Base-by-base conservation (phyloP, 1,140 invertebrate genomes). In the Tetragonula clypearis region DNA sequence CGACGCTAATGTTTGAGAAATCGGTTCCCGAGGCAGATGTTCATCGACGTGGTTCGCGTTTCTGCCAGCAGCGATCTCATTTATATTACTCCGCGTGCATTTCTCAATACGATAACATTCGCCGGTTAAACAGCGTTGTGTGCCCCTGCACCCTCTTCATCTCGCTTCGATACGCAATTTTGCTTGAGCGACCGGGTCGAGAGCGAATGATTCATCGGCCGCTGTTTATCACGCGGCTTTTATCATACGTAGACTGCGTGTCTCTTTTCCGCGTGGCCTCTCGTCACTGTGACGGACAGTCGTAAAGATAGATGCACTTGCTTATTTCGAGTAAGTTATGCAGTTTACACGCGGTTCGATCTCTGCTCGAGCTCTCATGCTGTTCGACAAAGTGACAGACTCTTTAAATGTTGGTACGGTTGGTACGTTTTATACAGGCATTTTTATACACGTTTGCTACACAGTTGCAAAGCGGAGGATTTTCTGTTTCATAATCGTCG, bases 21-120 rank as follows among this genome's bases (percentile, higher is more conserved):
- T 71, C 66, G 78, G 14, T 71, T 71, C n/a, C 35, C 30, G 21
- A 55, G 55, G 55, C 77, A 58, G 35, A 78, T 78, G 71, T 72
- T 62, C 30, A 30, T 30, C 41, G 41, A 41, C 41, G 60, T 66
- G n/a, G 76, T 53, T 66, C 23, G 60, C 15, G 41, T 49, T 8
- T n/a, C 41, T 23, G 65, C 77, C 62, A 56, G 1, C 6, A 26
- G 49, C 68, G 19, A 49, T 60, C 55, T 21, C 66, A 72, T 80
- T 72, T 72, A 72, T 72, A 72, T 80, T 60, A 55, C 41, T 26
- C 80, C 55, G 21, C n/a, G 41, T 49, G 69, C 30, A n/a, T 74
- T 74, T 82, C 80, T 75, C 80, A 35, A 35, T 30, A 30, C 49
- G 80, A 82, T 82, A 74, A 82, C 75, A 75, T 75, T 75, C 71